Conservation (phyloP, 2,888 invertebrate species). For the Lycophotia porphyrea region DNA sequence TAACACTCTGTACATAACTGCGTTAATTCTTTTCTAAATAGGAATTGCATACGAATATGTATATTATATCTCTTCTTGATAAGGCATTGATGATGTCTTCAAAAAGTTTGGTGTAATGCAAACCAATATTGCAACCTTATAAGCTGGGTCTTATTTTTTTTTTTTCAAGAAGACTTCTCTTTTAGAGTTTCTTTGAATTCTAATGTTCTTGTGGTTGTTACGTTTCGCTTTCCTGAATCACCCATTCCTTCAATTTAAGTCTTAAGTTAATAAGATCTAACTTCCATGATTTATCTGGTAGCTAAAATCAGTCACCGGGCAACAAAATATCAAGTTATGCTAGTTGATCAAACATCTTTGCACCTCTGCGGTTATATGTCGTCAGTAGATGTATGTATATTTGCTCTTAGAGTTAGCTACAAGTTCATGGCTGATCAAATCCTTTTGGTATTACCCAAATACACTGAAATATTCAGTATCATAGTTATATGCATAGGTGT, state of each 20-base stretch:
- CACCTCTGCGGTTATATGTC: constrained; percentile 30
- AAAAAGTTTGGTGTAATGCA: background rate
- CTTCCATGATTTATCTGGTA: background rate
- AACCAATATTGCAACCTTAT: background rate
- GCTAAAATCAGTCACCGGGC: background rate
- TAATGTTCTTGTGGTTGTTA: background rate
- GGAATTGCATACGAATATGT: constrained; percentile 1
- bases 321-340: constrained; percentile 4
- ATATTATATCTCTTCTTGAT: background rate
- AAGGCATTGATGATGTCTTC: background rate
- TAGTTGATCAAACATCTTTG: background rate
- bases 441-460: constrained; percentile 11
- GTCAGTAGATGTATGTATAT: background rate
- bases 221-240: background rate
- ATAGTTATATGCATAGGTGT: background rate
- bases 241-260: background rate
- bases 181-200: background rate
- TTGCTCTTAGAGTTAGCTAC: constrained; percentile 22
- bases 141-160: background rate
- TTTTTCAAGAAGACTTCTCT: background rate
- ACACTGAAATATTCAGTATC: background rate
- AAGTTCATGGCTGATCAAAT: constrained; percentile 27
- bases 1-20: constrained; percentile 26
- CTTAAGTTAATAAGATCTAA: background rate
- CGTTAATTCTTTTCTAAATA: constrained; percentile 42